phyloP scores from a whole-genome alignment of 2,888 invertebrate genomes.

The Drosophila mulleri region DNA sequence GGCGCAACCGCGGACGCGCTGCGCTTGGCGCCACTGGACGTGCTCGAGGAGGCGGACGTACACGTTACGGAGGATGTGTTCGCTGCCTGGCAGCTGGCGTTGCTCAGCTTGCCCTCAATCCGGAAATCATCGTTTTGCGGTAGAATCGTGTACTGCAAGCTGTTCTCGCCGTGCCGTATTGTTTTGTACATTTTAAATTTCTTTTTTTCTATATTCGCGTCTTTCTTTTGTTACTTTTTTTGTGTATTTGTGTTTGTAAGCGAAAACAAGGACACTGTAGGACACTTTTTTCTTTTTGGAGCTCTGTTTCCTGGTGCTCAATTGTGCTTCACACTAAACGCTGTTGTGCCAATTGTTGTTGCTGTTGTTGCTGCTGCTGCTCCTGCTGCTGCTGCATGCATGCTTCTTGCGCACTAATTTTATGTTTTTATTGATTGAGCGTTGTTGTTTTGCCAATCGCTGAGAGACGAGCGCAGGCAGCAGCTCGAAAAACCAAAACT shows the following conservation, averaged over 20 bases:
- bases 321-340: conserved; percentile 26
- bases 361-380: conserved; percentile 29
- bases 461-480: conserved; percentile 28
- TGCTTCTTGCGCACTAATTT: conserved; percentile 70
- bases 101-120: conserved; percentile 87
- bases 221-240: not conserved
- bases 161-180: conserved; percentile 90
- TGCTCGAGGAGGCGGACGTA: conserved; percentile 10
- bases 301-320: conserved; percentile 14
- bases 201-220: not conserved
- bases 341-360: conserved; percentile 41
- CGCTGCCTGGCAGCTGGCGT: conserved; percentile 85
- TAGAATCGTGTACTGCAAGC: conserved; percentile 90
- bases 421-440: conserved; percentile 77
- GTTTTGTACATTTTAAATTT: conserved; percentile 89
- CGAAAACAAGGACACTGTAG: conserved; percentile 15
- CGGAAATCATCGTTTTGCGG: conserved; percentile 90
- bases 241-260: conserved; percentile 6
- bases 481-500: conserved; percentile 25
- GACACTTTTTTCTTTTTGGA: conserved; percentile 15
- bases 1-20: conserved; percentile 23
- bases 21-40: conserved; percentile 15
- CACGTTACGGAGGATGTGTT: conserved; percentile 75
- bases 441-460: conserved; percentile 58
- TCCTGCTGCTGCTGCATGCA: conserved; percentile 57